Evolutionary conservation across 2,797 vertebrate species (phyloP).

Genomic region (Cryptoprocta ferox): DNA sequence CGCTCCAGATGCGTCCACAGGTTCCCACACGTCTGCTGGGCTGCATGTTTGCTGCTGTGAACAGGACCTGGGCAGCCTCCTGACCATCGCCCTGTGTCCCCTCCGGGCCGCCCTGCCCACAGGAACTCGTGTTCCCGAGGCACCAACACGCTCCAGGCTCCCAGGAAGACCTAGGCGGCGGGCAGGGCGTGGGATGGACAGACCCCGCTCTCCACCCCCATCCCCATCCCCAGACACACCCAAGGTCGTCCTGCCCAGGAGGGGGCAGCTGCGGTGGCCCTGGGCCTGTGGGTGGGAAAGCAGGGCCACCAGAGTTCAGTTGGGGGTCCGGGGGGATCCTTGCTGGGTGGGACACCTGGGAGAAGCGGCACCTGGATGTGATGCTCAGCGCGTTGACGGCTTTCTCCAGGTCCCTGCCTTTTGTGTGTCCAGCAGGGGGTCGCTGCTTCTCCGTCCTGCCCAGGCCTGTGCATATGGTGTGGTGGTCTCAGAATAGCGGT

Average conservation of each 20-base stretch:
- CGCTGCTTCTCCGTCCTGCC: not conserved
- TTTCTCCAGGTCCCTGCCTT: too few species aligned
- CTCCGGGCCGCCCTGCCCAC: not conserved
- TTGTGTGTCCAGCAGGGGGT: not conserved
- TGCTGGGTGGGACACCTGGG: not conserved
- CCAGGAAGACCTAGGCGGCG: not conserved
- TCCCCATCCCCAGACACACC: not conserved
- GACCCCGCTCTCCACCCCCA: not conserved
- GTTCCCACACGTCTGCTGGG: too few species aligned
- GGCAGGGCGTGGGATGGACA: not conserved
- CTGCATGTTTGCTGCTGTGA: not conserved
- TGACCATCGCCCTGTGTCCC: not conserved
- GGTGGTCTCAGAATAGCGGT: not conserved
- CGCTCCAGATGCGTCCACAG: not conserved
- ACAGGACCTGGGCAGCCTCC: too few species aligned
- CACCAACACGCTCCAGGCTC: not conserved
- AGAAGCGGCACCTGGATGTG: not conserved
- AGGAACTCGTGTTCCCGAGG: not conserved
- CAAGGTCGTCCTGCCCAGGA: not conserved
- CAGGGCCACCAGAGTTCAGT: not conserved
- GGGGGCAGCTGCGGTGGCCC: not conserved
- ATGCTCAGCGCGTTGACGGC: too few species aligned
- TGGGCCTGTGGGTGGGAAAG: not conserved
- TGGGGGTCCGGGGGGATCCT: rapidly evolving
- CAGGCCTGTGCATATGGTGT: not conserved